These are phyloP conservation scores for Kryphioiulus occultus DNA, from an alignment of 2,888 invertebrate genomes.

Conservation along the genomic window DNA sequence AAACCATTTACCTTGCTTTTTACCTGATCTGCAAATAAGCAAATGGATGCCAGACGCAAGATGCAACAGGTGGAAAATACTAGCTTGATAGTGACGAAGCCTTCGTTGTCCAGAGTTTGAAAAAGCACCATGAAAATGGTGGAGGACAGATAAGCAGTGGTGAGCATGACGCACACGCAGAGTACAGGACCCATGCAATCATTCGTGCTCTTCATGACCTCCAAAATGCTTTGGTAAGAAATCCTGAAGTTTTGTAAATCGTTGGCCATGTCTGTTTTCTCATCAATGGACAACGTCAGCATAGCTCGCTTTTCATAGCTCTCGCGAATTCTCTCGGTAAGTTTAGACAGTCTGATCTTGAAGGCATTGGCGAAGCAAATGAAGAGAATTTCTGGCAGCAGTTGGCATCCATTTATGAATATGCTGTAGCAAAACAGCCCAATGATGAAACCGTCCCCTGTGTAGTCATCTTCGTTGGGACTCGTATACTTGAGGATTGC, in stretches of 20 bases:
- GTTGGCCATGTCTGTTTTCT: not conserved
- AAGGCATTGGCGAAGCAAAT: not conserved
- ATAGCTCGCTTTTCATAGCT: not conserved
- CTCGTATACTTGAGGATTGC: not conserved
- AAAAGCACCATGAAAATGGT: not conserved
- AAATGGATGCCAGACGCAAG: not conserved
- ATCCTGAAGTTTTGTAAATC: not conserved
- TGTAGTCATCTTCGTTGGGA: not conserved
- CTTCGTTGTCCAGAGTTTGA: not conserved
- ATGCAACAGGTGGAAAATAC: not conserved
- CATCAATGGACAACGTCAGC: not conserved
- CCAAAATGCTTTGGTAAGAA: not conserved
- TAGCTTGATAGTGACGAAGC: not conserved
- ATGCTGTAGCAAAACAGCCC: not conserved
- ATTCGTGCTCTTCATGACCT: not conserved
- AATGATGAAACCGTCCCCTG: not conserved
- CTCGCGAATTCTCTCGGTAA: not conserved
- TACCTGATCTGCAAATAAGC: not conserved
- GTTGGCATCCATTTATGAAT: not conserved
- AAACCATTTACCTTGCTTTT: not conserved
- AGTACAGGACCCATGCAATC: not conserved
- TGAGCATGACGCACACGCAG: not conserved
- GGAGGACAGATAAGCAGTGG: not conserved
- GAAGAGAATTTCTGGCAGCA: not conserved
- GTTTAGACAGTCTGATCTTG: not conserved